Base-by-base conservation (phyloP, 2,797 vertebrate genomes). In the Pteropus rufus region DNA sequence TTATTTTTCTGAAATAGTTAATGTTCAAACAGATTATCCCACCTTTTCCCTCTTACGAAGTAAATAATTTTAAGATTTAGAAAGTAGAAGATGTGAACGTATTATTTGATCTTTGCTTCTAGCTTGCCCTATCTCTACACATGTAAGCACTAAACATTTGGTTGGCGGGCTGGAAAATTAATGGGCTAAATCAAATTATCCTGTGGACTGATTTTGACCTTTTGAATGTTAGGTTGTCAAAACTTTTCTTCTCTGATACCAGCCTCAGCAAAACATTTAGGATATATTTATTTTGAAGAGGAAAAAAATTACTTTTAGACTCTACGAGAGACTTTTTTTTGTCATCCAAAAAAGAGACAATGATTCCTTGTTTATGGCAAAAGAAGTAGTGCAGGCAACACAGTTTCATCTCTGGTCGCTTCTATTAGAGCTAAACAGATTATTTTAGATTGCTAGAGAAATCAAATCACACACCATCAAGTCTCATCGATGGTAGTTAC, bases 181-280 rank as follows among this genome's bases (percentile, higher is more conserved):
- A 96, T 83, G 88, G 83, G 96, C 95, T 96, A 94, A 98, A 95
- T 95, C 91, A 92, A 94, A 97, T 97, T 95, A 97, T 97, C 96
- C 93, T 1, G 5, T 89, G 97, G 94, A 97, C 91, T 97, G 88
- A 94, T 97, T 97, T 58, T 98, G 97, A 97, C 95, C 96, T 98
- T 98, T 97, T 81, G 82, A 96, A 90, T 90, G 84, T 93, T 90
- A 96, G 96, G 89, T 95, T 96, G 95, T 97, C 97, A 98, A 97
- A 98, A 97, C 91, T 96, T 96, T 97, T 97, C 94, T 96, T 46
- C 92, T 97, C 96, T 96, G 23, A 54, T 80, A 91, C 92, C 81
- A 95, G 72, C 89, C 93, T 95, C 88, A 94, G 87, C 81, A 97
- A 96, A 97, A 94, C 56, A 80, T 80, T 98, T 97, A 88, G 65